phyloP scores from a whole-genome alignment of 2,797 vertebrate species.

The Spea hammondii region DNA sequence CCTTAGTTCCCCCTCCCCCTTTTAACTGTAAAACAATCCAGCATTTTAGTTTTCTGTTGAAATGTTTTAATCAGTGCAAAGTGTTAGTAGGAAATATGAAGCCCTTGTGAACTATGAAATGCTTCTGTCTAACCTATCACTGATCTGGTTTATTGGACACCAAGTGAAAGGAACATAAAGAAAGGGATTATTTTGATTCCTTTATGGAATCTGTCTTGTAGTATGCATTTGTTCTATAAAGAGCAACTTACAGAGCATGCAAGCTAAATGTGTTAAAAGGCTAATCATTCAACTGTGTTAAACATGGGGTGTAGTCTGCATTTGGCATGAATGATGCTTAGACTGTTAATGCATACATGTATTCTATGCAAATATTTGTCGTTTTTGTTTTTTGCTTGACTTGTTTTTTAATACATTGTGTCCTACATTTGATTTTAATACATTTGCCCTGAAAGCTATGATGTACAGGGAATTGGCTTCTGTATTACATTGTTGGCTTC shows the following conservation, averaged over 20 bases:
- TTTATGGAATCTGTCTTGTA: constrained; percentile 86
- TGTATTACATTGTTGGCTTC: background rate
- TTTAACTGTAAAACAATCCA: no score
- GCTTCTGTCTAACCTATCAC: constrained; percentile 61
- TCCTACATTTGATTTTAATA: background rate
- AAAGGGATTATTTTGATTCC: constrained; percentile 94
- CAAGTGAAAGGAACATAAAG: constrained; percentile 75
- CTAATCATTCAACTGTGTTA: constrained; percentile 63
- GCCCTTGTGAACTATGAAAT: constrained; percentile 6
- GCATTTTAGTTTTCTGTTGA: background rate
- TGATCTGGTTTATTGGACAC: constrained; percentile 65
- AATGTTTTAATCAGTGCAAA: constrained; percentile 60
- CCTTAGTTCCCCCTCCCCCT: no score
- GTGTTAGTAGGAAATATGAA: background rate
- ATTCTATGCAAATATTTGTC: constrained; percentile 85
- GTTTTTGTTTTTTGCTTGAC: constrained; percentile 50
- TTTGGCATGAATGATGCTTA: constrained; percentile 72
- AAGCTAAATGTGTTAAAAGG: constrained; percentile 69
- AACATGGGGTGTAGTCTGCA: constrained; percentile 67
- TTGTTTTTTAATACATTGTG: no score
- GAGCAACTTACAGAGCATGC: constrained; percentile 81
- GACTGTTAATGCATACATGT: constrained; percentile 73
- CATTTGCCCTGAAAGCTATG: background rate
- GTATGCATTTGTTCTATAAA: constrained; percentile 80
- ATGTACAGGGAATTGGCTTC: background rate